Evolutionary conservation across 2,888 invertebrate species (phyloP), one percentile per base, ranked within the genome.

Genomic region (Smittia aterrima): DNA sequence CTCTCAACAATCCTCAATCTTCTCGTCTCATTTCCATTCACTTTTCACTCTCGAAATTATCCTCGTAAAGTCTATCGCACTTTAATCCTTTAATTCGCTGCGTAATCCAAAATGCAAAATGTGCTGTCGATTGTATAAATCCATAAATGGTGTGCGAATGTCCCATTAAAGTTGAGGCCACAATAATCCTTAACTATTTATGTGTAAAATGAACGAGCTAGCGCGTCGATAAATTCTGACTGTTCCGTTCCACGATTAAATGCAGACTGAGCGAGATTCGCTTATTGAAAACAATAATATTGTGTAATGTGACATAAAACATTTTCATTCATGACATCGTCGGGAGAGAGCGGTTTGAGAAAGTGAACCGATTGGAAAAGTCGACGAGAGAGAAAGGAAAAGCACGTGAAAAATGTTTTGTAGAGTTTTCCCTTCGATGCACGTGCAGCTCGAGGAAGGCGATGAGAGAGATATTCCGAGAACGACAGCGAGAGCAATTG

Each of bases 291-390:
- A 72, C 72, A 72, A 72, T 72, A 72, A 72, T 72, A 72, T 72
- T 72, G 72, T 72, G 72, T 72, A 72, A 72, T 62, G 53, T 62
- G 72, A 72, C 72, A 72, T 72, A 38, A 72, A 72, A 72, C 72
- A 72, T 72, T 72, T 72, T 72, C 72, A 72, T 72, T 72, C 72
- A 72, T 70, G 53, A 54, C 25, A 70, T 27, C 9, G 4, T 13
- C 54, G 70, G 16, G 53, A 62, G 38, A 72, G 40, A 72, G n/a
- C 9, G n/a, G n/a, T 18, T 20, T 38, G 72, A 13, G 54, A 72
- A 72, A 32, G 2, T 40, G n/a, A 62, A 72, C 58, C 62, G 72
- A 53, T 62, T 62, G 25, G 72, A 58, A 72, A 72, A 40, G 32
- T 38, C 20, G 24, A 20, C 22, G 25, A 11, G 66, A n/a, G 40